Evolutionary conservation across 1,140 invertebrate species (phyloP).

Genomic region (Papilio aristodemus): DNA sequence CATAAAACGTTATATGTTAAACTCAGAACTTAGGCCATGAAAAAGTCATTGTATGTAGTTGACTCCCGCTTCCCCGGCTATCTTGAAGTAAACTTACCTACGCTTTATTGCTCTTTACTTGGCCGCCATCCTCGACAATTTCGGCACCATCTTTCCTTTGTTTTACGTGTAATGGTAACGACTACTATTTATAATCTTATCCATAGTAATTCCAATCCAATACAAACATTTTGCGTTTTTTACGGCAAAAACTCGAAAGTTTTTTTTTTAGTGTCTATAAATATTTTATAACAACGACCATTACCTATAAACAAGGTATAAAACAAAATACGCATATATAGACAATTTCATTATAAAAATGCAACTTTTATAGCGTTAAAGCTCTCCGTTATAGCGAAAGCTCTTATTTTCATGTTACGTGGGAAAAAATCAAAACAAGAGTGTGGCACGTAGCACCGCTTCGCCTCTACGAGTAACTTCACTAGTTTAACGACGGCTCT

Average conservation of each 20-base stretch:
- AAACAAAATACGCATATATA: not conserved
- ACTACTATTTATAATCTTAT: too few relatives aligned
- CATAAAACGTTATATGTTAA: not conserved
- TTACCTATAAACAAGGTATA: not conserved
- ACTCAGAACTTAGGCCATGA: not conserved
- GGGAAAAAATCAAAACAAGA: constrained; percentile 29
- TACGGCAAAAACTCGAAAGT: too few relatives aligned
- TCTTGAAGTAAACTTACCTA: too few relatives aligned
- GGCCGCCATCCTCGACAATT: too few relatives aligned
- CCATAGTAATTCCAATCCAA: too few relatives aligned
- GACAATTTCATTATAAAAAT: not conserved
- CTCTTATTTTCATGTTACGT: constrained; percentile 18
- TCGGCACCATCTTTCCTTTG: too few relatives aligned
- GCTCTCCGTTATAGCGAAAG: not conserved
- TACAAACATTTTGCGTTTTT: too few relatives aligned
- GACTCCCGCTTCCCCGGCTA: too few relatives aligned
- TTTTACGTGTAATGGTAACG: too few relatives aligned
- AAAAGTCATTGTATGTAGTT: too few relatives aligned
- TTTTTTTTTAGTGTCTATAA: not conserved
- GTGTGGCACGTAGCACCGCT: constrained; percentile 19
- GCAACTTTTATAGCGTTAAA: constrained; percentile 15
- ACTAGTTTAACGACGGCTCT: constrained; percentile 29
- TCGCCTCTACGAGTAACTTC: constrained; percentile 26
- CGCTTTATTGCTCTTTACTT: too few relatives aligned
- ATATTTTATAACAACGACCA: not conserved